Evolutionary conservation across 1,140 invertebrate genomes (phyloP).

Genomic region (Lepidotrigona ventralis): DNA sequence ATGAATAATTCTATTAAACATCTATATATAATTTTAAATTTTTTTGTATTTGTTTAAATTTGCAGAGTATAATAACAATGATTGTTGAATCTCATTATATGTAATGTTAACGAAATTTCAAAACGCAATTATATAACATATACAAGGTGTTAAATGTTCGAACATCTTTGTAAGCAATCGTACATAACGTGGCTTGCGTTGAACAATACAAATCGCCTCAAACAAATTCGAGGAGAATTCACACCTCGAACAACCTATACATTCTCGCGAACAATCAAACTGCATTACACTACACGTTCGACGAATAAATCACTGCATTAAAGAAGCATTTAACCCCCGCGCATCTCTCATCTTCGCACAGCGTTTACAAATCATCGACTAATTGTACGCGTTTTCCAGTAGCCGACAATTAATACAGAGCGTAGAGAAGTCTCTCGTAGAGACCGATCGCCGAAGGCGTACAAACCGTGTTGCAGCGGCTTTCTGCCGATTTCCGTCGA

Average conservation of each 20-base stretch:
- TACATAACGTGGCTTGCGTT: not conserved
- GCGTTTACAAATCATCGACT: conserved; percentile 36
- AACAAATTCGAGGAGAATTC: not conserved
- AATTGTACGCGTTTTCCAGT: conserved; percentile 55
- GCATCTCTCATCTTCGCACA: not conserved
- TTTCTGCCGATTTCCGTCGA: conserved; percentile 61
- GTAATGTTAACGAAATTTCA: too few relatives aligned
- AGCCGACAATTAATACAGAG: conserved; percentile 53
- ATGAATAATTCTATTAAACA: too few relatives aligned
- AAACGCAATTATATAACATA: too few relatives aligned
- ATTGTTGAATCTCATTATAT: too few relatives aligned
- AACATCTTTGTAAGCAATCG: too few relatives aligned
- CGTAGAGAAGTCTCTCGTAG: conserved; percentile 25
- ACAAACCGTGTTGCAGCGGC: conserved; percentile 30
- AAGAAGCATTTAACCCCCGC: conserved; percentile 8
- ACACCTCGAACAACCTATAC: not conserved
- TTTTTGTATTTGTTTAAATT: too few relatives aligned
- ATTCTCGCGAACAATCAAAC: not conserved
- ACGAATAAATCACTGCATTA: not conserved
- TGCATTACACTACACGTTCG: not conserved
- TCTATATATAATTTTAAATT: too few relatives aligned
- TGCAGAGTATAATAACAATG: too few relatives aligned
- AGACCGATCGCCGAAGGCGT: conserved; percentile 38
- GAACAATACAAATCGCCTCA: not conserved
- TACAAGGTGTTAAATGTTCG: too few relatives aligned